Percentiles rank a stretch among this genome's conserved stretches.
Evolutionary conservation across 2,113 vertebrate species (phyloP).

Genomic region (Vireo altiloquus): DNA sequence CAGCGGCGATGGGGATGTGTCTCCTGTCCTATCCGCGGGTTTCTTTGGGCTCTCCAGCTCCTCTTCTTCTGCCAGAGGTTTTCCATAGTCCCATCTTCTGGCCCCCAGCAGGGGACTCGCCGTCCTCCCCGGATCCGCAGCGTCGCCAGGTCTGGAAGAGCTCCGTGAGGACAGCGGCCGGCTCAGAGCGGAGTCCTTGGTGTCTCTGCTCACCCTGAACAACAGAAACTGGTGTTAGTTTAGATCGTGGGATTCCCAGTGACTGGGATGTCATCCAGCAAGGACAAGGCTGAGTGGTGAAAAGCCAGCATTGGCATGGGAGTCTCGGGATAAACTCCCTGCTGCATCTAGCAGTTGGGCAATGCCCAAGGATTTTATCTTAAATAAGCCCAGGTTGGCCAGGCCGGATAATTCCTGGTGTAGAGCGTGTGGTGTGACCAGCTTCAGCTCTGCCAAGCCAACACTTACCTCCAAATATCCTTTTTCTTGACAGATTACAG

Average conservation of each 20-base stretch:
- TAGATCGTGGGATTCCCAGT: not conserved
- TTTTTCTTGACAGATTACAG: not conserved
- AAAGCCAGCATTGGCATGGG: not conserved
- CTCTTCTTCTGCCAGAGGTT: not conserved
- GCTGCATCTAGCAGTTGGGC: not conserved
- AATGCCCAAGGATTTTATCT: constrained; percentile 39
- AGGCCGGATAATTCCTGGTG: not conserved
- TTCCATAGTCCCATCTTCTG: not conserved
- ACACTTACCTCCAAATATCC: not conserved
- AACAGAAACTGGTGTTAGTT: fast-evolving
- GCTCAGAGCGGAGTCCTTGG: not conserved
- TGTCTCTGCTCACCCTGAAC: constrained; percentile 38
- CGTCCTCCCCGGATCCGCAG: fast-evolving
- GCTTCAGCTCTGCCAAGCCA: not conserved
- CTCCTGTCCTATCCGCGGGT: not conserved
- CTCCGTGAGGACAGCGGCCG: not conserved
- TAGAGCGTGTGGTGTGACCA: not conserved
- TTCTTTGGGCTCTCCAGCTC: not conserved
- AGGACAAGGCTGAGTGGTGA: not conserved
- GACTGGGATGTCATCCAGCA: fast-evolving
- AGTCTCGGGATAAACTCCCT: not conserved
- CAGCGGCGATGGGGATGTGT: not conserved
- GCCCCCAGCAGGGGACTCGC: not conserved
- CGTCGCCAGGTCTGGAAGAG: not conserved
- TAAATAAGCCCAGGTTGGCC: not conserved